Evolutionary conservation across 2,888 invertebrate species (phyloP).

Genomic region (Plebejus melissa): DNA sequence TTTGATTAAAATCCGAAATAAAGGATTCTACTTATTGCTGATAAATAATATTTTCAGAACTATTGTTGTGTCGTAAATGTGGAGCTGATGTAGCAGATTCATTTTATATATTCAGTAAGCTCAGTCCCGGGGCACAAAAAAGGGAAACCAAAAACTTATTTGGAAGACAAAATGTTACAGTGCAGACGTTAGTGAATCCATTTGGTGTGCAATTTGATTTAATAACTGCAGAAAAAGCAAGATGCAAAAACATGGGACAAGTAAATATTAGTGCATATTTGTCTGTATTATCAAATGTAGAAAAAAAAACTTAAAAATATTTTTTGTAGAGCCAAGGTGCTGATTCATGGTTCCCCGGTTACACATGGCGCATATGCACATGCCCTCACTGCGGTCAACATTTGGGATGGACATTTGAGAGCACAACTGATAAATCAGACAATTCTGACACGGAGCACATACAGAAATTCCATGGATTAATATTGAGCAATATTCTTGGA

Average conservation of each 20-base stretch:
- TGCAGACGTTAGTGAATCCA: slow-evolving; percentile 78
- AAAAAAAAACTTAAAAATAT: background rate
- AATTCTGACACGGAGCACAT: slow-evolving; percentile 44
- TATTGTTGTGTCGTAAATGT: slow-evolving; percentile 78
- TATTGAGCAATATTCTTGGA: slow-evolving; percentile 65
- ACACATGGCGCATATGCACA: slow-evolving; percentile 80
- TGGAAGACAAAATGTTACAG: slow-evolving; percentile 71
- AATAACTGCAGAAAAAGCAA: slow-evolving; percentile 72
- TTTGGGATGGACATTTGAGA: slow-evolving; percentile 81
- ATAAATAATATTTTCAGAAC: slow-evolving; percentile 57
- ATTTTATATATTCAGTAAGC: slow-evolving; percentile 69
- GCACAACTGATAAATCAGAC: slow-evolving; percentile 46
- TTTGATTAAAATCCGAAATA: background rate
- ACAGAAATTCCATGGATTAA: slow-evolving; percentile 65
- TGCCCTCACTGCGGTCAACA: slow-evolving; percentile 81
- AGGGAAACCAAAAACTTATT: slow-evolving; percentile 73
- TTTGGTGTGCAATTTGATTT: slow-evolving; percentile 76
- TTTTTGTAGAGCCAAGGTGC: slow-evolving; percentile 70
- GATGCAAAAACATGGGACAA: slow-evolving; percentile 73
- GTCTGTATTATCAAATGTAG: background rate
- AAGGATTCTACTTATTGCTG: background rate
- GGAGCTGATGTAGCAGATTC: slow-evolving; percentile 79
- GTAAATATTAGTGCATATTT: slow-evolving; percentile 49
- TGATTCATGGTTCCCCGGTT: slow-evolving; percentile 83
- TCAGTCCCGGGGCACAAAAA: slow-evolving; percentile 70